phyloP scores from a whole-genome alignment of 1,140 invertebrate genomes.

The Dinoponera quadriceps region DNA sequence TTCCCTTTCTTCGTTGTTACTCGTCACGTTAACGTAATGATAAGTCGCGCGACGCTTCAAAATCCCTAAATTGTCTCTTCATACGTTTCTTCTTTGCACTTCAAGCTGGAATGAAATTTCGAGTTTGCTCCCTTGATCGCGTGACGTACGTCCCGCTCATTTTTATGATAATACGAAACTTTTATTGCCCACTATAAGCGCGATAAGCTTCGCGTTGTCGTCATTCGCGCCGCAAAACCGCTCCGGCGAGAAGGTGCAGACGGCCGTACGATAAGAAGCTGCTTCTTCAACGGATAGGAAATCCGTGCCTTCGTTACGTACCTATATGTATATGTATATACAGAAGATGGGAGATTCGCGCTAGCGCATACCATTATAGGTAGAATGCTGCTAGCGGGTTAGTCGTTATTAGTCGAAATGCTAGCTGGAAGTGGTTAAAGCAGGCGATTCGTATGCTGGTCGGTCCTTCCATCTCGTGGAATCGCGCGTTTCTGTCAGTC shows the following conservation, averaged over 20 bases:
- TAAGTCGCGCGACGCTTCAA: no score
- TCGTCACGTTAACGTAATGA: no score
- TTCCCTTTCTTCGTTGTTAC: no score
- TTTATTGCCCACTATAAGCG: conserved; percentile 23
- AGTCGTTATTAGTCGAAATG: conserved; percentile 78
- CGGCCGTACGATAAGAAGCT: conserved; percentile 52
- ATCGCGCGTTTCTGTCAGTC: conserved; percentile 84
- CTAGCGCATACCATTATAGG: conserved; percentile 66
- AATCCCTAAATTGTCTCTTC: no score
- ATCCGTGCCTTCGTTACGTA: conserved; percentile 47
- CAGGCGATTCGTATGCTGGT: conserved; percentile 84
- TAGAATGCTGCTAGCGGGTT: conserved; percentile 63
- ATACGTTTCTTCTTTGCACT: no score
- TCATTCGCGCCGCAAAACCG: conserved; percentile 47
- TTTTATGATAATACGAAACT: conserved; percentile 29
- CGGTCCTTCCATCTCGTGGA: conserved; percentile 83
- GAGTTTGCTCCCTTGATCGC: not conserved
- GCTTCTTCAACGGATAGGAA: conserved; percentile 59
- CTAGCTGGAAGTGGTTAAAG: conserved; percentile 78
- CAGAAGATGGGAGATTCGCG: conserved; percentile 57
- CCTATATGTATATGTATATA: conserved; percentile 56
- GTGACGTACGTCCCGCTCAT: not conserved
- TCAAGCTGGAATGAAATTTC: not conserved
- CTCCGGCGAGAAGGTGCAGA: conserved; percentile 45
- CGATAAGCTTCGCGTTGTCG: conserved; percentile 49